Evolutionary conservation across 92 coral and sea anemone genomes (phyloP), one percentile per base, ranked within the genome.

Genomic region (Phenganax subtilis): DNA sequence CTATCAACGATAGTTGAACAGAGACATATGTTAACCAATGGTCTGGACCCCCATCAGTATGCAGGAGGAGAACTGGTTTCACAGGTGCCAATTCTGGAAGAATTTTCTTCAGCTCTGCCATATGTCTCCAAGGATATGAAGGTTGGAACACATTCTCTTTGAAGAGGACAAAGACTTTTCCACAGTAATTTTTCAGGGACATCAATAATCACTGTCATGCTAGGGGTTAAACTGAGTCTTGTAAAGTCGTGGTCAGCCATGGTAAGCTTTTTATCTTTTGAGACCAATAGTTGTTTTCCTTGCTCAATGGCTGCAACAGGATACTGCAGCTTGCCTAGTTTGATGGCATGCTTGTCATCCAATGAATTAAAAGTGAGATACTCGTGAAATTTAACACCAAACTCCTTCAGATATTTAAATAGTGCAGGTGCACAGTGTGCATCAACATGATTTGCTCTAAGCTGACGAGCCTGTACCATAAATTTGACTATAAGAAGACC

Each of bases 241-340:
- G 87, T 85, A 64, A 85, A 79, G 27, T 78, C 87, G 71, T 78
- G 87, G 73, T 85, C 87, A 44, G 87, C 81, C 72, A 85, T 84
- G 12, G 58, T 72, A 55, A 78, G 80, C 14, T 55, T 85, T 72
- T 85, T 85, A 27, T 56, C 73, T 44, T 55, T 78, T 63, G 87
- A 78, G n/a, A 85, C 87, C 56, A 78, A 17, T 10, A 57, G 68
- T 57, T 29, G 47, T 29, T 58, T 76, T 76, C 81, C 81, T 0
- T 68, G 15, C 10, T 56, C 81, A 28, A 28, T 68, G 2, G 81
- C 52, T 0, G 81, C 81, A 30, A 76, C 81, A n/a, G 81, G 81
- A 10, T 28, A 76, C 52, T 30, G 6, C 0, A 68, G 81, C 53
- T 76, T 68, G 0, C 81, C 81, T 0, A 76, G 68, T 30, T 76